Evolutionary conservation across 1,140 invertebrate genomes (phyloP), one percentile per base, ranked within the genome.

Genomic region (Choristoneura fumiferana): DNA sequence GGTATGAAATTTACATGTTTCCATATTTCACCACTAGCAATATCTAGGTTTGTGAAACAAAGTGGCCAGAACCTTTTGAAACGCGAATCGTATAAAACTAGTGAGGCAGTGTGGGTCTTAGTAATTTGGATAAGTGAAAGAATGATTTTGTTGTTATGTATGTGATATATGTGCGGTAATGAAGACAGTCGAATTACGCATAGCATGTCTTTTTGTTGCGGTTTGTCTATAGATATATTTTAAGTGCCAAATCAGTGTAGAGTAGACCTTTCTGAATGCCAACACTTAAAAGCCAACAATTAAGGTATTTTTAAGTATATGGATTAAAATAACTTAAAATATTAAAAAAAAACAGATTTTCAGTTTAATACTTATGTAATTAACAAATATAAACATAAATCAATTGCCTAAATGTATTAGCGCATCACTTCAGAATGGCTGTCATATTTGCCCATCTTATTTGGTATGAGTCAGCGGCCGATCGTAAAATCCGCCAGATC

Each of bases 121-220:
- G 22, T 49, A 49, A 12, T 10, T 49, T 49, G 17, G 43, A n/a
- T 5, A 0, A 1, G 0, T 33, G n/a, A n/a, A 49, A 49, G 22
- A 49, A 49, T 49, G 22, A 49, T 49, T 49, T 49, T n/a, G 22
- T 49, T 49, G 43, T 49, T 49, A 33, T 49, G 43, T 49, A 17
- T 10, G 12, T 49, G 18, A 18, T 49, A 17, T 45, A 45, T 45
- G 17, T 45, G 43, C 22, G 43, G 43, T 49, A 49, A 49, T 49
- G 22, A 49, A 45, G 12, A 29, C 22, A 22, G 43, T 49, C 10
- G 22, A 49, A 49, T 49, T 49, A 49, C 1, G 2, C 43, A 13
- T 8, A 22, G 22, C 40, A 1, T 49, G 14, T 12, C 18, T 49
- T 49, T 2, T 18, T 22, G 10, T 22, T 45, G 18, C 10, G 18